Percentiles rank a stretch among this genome's conserved stretches.
phyloP scores from a whole-genome alignment of 1,140 invertebrate species.

The Meloidogyne floridensis region DNA sequence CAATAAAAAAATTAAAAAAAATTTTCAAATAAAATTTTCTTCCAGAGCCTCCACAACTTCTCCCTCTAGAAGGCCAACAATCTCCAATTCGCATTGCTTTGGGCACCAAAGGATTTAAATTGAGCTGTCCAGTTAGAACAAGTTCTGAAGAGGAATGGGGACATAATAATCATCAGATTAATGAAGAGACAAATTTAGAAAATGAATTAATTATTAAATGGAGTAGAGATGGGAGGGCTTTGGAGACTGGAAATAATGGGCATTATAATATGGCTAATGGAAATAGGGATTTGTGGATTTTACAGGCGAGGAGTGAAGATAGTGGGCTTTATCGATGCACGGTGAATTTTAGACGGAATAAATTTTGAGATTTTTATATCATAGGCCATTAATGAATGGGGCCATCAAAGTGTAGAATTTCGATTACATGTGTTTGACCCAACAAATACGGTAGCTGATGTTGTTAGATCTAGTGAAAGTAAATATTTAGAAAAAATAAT shows the following conservation, averaged over 20 bases:
- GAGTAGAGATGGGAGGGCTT: conserved; percentile 34
- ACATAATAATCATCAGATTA: background rate
- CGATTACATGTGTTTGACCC: conserved; percentile 35
- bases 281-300: conserved; percentile 36
- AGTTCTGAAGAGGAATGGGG: background rate
- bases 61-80: conserved; percentile 30
- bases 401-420: conserved; percentile 37
- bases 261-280: conserved; percentile 26
- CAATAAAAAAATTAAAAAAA: background rate
- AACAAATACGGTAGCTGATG: background rate
- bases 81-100: conserved; percentile 34
- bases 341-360: background rate
- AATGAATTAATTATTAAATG: conserved; percentile 36
- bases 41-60: conserved; percentile 35
- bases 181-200: conserved; percentile 23
- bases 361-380: background rate
- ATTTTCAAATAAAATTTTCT: background rate
- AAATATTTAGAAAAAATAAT: background rate
- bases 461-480: conserved; percentile 14
- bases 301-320: conserved; percentile 30
- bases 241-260: background rate
- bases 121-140: conserved; percentile 34
- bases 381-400: conserved; percentile 39
- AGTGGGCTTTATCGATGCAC: conserved; percentile 34
- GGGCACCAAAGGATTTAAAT: conserved; percentile 41